phyloP scores from a whole-genome alignment of 2,797 vertebrate species.

The Danio aesculapii region DNA sequence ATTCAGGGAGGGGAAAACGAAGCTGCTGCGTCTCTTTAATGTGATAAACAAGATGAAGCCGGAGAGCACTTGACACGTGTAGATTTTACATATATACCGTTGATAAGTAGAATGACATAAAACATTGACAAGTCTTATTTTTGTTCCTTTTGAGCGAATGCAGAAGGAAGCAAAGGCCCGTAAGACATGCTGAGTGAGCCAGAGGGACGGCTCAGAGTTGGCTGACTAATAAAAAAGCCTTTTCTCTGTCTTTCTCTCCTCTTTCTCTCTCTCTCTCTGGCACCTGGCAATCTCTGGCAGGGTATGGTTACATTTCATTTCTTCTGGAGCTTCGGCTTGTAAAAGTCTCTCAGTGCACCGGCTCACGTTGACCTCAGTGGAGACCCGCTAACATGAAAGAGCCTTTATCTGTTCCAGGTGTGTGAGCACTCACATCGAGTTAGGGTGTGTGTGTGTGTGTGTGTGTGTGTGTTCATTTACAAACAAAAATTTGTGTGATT shows the following conservation, averaged over 20 bases:
- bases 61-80: constrained; percentile 62
- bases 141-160: constrained; percentile 58
- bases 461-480: constrained; percentile 53
- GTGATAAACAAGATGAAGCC: constrained; percentile 66
- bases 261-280: constrained; percentile 62
- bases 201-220: constrained; percentile 66
- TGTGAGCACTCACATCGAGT: constrained; percentile 68
- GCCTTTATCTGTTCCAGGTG: constrained; percentile 84
- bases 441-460: constrained; percentile 37
- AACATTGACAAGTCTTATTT: constrained; percentile 54
- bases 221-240: constrained; percentile 70
- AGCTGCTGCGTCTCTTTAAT: constrained; percentile 57
- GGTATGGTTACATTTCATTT: constrained; percentile 77
- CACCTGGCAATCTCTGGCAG: constrained; percentile 70
- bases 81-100: constrained; percentile 63
- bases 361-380: constrained; percentile 78
- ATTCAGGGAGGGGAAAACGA: constrained; percentile 60
- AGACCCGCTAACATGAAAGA: constrained; percentile 81
- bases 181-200: constrained; percentile 58
- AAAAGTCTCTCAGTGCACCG: constrained; percentile 78
- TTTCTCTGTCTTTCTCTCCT: constrained; percentile 20
- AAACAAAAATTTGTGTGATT: constrained; percentile 57
- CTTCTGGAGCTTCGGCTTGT: constrained; percentile 72
- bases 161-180: constrained; percentile 59
- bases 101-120: constrained; percentile 69